Percentiles rank a stretch among this genome's conserved stretches.
These are phyloP conservation scores for Pteropus alecto DNA, from an alignment of 2,113 vertebrate species.

Conservation along the genomic window DNA sequence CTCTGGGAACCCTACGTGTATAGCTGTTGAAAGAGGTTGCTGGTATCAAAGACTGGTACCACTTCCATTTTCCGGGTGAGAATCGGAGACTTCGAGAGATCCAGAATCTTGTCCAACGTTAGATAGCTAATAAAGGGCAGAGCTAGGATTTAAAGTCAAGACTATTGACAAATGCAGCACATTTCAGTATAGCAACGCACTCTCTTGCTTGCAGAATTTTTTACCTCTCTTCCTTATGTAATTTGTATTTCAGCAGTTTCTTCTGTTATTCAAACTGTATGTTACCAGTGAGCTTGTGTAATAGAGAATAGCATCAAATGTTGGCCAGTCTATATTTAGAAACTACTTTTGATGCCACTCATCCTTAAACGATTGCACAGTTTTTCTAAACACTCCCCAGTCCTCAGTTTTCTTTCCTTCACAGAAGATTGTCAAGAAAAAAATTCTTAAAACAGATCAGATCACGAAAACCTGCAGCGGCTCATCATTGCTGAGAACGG, in stretches of 20 bases:
- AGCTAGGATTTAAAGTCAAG: background rate
- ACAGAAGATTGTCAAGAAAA: background rate
- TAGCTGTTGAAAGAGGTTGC: background rate
- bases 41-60: background rate
- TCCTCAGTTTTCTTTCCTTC: background rate
- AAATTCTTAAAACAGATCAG: background rate
- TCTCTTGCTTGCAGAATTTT: background rate
- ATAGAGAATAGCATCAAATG: background rate
- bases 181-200: background rate
- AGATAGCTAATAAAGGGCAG: background rate
- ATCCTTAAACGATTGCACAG: background rate
- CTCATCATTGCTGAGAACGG: background rate
- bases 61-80: background rate
- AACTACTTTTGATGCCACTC: background rate
- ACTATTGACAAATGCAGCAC: background rate
- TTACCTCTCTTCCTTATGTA: background rate
- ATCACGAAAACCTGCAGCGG: background rate
- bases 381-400: background rate
- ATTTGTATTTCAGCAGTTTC: background rate
- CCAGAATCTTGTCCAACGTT: background rate
- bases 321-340: background rate
- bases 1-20: background rate
- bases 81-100: background rate
- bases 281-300: background rate
- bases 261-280: slow-evolving; percentile 1